Percentiles rank a stretch among this genome's conserved stretches.
Conservation (phyloP, 2,888 invertebrate species). For the Meliscaeva auricollis region DNA sequence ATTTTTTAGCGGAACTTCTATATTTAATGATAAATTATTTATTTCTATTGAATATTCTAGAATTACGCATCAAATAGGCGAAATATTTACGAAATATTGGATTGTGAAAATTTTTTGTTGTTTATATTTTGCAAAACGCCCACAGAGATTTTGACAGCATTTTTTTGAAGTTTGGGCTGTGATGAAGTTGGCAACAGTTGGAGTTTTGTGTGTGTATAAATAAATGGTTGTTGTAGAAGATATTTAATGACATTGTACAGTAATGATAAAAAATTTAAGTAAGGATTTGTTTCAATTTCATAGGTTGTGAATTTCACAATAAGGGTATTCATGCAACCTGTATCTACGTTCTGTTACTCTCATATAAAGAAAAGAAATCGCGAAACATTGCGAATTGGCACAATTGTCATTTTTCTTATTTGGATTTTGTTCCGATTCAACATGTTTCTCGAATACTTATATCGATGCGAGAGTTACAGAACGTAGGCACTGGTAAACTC, state of each 20-base stretch:
- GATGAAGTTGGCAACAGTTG: constrained; percentile 53
- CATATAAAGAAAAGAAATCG: too few species aligned
- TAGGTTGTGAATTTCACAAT: too few species aligned
- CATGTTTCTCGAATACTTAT: too few species aligned
- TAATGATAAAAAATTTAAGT: background rate
- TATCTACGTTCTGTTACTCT: too few species aligned
- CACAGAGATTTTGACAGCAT: constrained; percentile 62
- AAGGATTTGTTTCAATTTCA: background rate
- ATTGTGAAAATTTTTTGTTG: constrained; percentile 63
- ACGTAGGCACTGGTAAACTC: too few species aligned
- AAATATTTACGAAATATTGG: constrained; percentile 1
- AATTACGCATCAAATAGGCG: constrained; percentile 24
- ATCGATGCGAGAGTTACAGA: too few species aligned
- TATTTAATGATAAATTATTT: background rate
- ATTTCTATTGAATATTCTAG: background rate
- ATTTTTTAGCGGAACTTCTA: background rate
- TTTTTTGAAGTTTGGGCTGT: background rate
- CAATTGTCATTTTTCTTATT: too few species aligned
- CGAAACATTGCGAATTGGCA: too few species aligned
- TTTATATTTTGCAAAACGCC: constrained; percentile 75
- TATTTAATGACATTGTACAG: background rate
- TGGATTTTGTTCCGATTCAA: too few species aligned
- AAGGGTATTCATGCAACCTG: too few species aligned
- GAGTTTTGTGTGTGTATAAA: background rate
- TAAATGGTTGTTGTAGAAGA: constrained; percentile 5